phyloP scores from a whole-genome alignment of 2,113 vertebrate genomes.

The Tichodroma muraria region DNA sequence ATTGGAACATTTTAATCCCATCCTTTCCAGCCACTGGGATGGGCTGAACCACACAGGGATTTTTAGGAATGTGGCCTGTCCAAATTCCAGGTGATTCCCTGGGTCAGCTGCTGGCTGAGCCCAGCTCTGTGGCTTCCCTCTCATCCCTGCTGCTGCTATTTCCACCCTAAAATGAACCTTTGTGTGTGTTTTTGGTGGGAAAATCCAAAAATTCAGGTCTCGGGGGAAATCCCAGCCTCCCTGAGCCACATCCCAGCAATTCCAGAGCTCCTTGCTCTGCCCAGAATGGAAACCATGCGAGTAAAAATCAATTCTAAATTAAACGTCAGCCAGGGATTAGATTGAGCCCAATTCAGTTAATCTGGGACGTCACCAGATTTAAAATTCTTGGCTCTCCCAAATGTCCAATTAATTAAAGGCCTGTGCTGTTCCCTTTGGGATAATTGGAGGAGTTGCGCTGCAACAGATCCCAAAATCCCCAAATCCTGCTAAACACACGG shows the following conservation, averaged over 20 bases:
- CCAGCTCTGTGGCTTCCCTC: background rate
- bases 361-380: background rate
- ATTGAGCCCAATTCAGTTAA: background rate
- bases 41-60: background rate
- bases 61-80: background rate
- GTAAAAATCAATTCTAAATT: background rate
- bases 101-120: background rate
- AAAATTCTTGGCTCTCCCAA: background rate
- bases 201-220: background rate
- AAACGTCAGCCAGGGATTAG: constrained; percentile 17
- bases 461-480: background rate
- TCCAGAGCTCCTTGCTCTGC: background rate
- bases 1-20: background rate
- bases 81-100: background rate
- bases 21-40: background rate
- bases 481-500: accelerated
- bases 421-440: background rate
- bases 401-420: background rate
- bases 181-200: background rate
- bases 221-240: background rate
- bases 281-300: background rate
- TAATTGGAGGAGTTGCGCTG: background rate
- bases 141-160: background rate
- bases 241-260: background rate
- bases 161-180: background rate